These are phyloP conservation scores for Speoplatyrhinus poulsoni DNA, from an alignment of 2,113 vertebrate species.

Conservation along the genomic window DNA sequence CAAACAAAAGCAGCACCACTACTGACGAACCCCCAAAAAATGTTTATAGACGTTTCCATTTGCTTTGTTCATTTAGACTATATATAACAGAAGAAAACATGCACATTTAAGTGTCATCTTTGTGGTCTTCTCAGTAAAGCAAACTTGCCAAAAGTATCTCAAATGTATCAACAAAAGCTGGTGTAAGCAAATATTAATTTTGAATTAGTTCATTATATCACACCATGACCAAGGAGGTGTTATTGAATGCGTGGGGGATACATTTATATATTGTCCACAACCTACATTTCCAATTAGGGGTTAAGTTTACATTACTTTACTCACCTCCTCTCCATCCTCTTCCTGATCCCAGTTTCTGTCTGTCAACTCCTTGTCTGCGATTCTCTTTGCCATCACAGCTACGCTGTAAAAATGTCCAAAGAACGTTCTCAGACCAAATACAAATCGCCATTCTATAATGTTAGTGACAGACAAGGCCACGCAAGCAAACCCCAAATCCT, in stretches of 20 bases:
- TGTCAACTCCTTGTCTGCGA: conserved; percentile 94
- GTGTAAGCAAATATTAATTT: no score
- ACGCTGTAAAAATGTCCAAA: conserved; percentile 12
- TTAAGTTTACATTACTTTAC: background rate
- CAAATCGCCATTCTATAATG: background rate
- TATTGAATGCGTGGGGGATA: background rate
- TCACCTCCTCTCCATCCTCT: conserved; percentile 94
- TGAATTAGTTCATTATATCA: no score
- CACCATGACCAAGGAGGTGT: no score
- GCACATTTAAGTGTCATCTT: no score
- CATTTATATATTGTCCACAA: background rate
- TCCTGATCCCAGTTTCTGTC: conserved; percentile 98
- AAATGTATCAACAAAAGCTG: no score
- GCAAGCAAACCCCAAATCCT: background rate
- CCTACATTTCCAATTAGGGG: background rate
- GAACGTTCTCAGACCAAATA: background rate
- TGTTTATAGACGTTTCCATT: no score
- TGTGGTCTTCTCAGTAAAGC: no score
- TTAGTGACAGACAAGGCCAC: background rate
- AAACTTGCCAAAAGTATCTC: no score
- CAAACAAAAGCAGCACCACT: no score
- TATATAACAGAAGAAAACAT: no score
- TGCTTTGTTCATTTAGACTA: no score
- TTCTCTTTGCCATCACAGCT: conserved; percentile 90
- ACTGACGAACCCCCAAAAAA: no score